A percentile compares a stretch with the other conserved stretches of the same genome.
Evolutionary conservation across 2,888 invertebrate species (phyloP).

Genomic region (Labia minor): DNA sequence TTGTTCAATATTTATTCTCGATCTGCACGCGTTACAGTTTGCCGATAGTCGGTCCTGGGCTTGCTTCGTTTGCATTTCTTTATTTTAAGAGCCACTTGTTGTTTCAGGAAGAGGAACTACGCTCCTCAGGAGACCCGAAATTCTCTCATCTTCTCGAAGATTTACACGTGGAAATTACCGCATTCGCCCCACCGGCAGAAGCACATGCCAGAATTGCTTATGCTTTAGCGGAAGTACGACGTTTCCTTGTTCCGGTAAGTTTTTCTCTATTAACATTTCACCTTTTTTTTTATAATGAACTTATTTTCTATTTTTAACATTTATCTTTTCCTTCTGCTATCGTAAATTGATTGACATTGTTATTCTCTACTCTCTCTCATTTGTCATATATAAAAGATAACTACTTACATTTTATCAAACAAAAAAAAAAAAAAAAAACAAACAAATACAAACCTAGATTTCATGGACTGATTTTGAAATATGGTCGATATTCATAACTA

Average conservation of each 20-base stretch:
- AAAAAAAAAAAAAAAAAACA: too few species aligned
- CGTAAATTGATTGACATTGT: too few species aligned
- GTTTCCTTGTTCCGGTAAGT: constrained; percentile 70
- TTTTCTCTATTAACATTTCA: too few species aligned
- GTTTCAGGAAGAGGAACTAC: constrained; percentile 76
- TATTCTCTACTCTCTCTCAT: too few species aligned
- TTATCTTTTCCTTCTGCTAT: neutral
- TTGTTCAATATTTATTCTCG: too few species aligned
- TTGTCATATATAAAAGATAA: too few species aligned
- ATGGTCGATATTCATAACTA: too few species aligned
- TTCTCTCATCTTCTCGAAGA: constrained; percentile 86
- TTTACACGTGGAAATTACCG: constrained; percentile 83
- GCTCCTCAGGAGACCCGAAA: constrained; percentile 82
- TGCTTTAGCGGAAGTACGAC: constrained; percentile 65
- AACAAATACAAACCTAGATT: too few species aligned
- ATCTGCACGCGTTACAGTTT: too few species aligned
- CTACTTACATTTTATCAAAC: too few species aligned
- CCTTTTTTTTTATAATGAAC: constrained; percentile 17
- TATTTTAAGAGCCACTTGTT: constrained; percentile 21
- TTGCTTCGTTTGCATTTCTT: constrained; percentile 20
- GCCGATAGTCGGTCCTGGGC: neutral
- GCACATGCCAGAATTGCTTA: constrained; percentile 78
- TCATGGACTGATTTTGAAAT: too few species aligned
- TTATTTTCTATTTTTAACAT: constrained; percentile 15
- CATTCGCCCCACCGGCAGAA: constrained; percentile 82